A percentile compares a stretch with the other conserved stretches of the same genome.
phyloP scores from a whole-genome alignment of 1,140 invertebrate species.

The Paracyclopina nana region DNA sequence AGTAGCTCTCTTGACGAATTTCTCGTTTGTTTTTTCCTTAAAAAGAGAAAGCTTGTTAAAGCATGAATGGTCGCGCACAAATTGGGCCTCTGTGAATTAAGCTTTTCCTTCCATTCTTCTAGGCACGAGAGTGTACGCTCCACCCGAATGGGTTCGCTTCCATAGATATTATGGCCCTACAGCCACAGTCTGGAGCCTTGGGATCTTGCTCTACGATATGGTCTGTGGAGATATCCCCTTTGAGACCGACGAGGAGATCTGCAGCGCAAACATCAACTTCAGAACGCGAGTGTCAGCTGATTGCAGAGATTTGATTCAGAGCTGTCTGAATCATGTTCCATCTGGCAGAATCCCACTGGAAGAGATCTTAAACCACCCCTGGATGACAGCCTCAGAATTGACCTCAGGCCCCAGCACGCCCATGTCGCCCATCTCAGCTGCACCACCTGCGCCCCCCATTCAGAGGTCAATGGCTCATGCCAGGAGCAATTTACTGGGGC shows the following conservation, averaged over 20 bases:
- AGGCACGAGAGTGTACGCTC: slow-evolving; percentile 44
- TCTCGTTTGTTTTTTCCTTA: too few relatives aligned
- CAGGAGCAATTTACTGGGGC: too few relatives aligned
- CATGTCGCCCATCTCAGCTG: too few relatives aligned
- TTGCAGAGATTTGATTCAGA: slow-evolving; percentile 37
- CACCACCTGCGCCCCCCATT: too few relatives aligned
- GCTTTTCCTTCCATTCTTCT: slow-evolving; percentile 26
- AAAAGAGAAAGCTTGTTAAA: too few relatives aligned
- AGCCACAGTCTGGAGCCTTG: slow-evolving; percentile 45
- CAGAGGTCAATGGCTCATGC: too few relatives aligned
- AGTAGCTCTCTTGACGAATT: too few relatives aligned
- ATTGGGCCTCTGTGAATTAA: too few relatives aligned
- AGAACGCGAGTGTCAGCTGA: slow-evolving; percentile 31
- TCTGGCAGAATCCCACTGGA: slow-evolving; percentile 33
- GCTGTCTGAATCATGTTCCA: slow-evolving; percentile 35
- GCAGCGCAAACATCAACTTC: slow-evolving; percentile 32
- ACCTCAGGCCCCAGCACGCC: too few relatives aligned
- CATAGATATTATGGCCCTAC: slow-evolving; percentile 37
- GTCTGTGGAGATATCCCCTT: slow-evolving; percentile 50
- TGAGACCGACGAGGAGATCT: slow-evolving; percentile 42
- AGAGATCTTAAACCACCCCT: slow-evolving; percentile 38
- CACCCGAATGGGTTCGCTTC: slow-evolving; percentile 44
- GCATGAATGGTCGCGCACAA: too few relatives aligned
- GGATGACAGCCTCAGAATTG: too few relatives aligned
- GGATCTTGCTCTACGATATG: slow-evolving; percentile 46